A percentile compares a stretch with the other conserved stretches of the same genome.
Conservation (phyloP, 2,113 vertebrate species). For the Amazona guildingii region DNA sequence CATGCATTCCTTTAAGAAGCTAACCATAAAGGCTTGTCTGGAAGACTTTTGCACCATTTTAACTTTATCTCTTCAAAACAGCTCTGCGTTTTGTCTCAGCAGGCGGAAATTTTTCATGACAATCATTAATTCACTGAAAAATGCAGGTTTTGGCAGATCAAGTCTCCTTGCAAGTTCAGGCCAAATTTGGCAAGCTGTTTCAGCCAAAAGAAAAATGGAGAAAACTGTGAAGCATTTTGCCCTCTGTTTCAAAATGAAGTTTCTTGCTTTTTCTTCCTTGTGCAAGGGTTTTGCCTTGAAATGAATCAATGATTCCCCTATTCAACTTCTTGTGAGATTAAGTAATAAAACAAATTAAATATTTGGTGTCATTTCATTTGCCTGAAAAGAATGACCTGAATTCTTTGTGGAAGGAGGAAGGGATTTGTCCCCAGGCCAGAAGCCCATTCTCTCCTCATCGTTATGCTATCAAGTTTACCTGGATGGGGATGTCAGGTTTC, state of each 20-base stretch:
- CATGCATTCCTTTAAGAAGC: constrained; percentile 46
- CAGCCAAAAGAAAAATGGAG: neutral
- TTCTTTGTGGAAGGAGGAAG: neutral
- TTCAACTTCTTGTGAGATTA: neutral
- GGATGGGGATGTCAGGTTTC: neutral
- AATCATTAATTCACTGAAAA: constrained; percentile 61
- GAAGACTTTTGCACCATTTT: constrained; percentile 55
- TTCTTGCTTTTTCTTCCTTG: neutral
- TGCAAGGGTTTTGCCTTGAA: neutral
- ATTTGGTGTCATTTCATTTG: neutral
- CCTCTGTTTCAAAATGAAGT: neutral
- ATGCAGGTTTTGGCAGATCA: constrained; percentile 50
- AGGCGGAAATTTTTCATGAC: constrained; percentile 55
- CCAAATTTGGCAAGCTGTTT: constrained; percentile 41
- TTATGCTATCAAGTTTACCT: neutral
- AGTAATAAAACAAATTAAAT: neutral
- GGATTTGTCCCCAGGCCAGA: neutral
- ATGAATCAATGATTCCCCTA: neutral
- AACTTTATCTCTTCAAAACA: constrained; percentile 58
- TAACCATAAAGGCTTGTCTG: constrained; percentile 49
- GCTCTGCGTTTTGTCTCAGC: constrained; percentile 64
- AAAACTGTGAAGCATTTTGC: neutral
- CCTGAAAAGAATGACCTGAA: neutral
- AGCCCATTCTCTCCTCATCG: neutral
- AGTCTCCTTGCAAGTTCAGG: neutral